Evolutionary conservation across 2,888 invertebrate genomes (phyloP).

Genomic region (Cantharis rufa): DNA sequence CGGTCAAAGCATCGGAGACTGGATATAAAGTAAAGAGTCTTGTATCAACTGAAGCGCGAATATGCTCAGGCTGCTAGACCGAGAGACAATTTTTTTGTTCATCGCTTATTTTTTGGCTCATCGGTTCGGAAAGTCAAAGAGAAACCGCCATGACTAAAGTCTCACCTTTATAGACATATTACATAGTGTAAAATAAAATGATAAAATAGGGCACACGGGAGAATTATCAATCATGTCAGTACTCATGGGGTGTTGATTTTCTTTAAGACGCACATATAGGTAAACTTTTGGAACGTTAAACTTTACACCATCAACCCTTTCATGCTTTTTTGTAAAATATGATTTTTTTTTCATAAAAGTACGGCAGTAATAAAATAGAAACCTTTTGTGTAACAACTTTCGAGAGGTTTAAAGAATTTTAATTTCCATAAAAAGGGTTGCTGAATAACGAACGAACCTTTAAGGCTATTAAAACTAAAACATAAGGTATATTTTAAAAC

Average conservation of each 20-base stretch:
- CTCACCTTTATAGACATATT: conserved; percentile 22
- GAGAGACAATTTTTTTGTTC: conserved; percentile 39
- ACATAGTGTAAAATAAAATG: conserved; percentile 6
- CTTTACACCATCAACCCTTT: neutral
- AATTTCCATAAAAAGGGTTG: conserved; percentile 30
- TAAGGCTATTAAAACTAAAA: conserved; percentile 20
- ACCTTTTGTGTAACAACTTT: neutral
- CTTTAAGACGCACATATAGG: neutral
- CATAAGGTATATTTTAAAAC: conserved; percentile 19
- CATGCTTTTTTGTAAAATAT: neutral
- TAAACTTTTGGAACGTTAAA: conserved; percentile 1
- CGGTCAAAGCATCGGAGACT: conserved; percentile 9
- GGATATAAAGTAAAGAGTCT: conserved; percentile 17
- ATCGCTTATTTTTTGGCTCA: conserved; percentile 49
- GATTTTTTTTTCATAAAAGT: neutral
- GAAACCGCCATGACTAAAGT: conserved; percentile 41
- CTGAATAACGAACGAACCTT: conserved; percentile 16
- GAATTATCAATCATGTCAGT: conserved; percentile 19
- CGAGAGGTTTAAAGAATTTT: conserved; percentile 20
- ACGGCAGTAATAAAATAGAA: neutral
- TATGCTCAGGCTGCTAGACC: conserved; percentile 36
- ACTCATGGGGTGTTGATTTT: conserved; percentile 22
- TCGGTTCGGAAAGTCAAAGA: conserved; percentile 56
- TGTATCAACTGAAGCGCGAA: conserved; percentile 37
- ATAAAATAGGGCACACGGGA: neutral